A percentile compares a stretch with the other conserved stretches of the same genome.
Evolutionary conservation across 2,797 vertebrate genomes (phyloP).

Genomic region (Chiloscyllium punctatum): DNA sequence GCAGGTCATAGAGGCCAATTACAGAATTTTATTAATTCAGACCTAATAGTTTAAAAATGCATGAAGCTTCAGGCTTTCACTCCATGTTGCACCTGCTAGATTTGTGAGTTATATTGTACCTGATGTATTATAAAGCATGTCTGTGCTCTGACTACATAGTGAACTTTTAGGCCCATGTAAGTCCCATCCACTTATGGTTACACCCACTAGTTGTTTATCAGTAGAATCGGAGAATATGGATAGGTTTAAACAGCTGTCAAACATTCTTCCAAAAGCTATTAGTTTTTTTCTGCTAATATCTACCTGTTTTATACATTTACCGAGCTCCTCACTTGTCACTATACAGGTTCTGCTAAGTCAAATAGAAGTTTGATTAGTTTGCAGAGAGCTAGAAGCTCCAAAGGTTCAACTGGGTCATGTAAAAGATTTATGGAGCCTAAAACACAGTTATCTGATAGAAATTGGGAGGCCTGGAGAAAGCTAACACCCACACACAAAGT

Average conservation of each 20-base stretch:
- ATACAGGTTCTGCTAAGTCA: conserved; percentile 64
- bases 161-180: conserved; percentile 42
- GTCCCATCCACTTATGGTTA: conserved; percentile 50
- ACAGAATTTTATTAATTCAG: conserved; percentile 59
- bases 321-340: conserved; percentile 67
- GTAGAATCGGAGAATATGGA: conserved; percentile 74
- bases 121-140: conserved; percentile 5
- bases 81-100: conserved; percentile 40
- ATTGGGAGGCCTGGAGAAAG: conserved; percentile 51
- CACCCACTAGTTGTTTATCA: conserved; percentile 70
- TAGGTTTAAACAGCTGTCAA: conserved; percentile 84
- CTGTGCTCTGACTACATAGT: conserved; percentile 21
- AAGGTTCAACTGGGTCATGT: conserved; percentile 68
- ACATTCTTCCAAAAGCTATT: conserved; percentile 79
- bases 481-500: conserved; percentile 53
- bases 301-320: conserved; percentile 67
- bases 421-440: conserved; percentile 65
- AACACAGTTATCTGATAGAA: conserved; percentile 59
- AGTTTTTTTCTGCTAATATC: conserved; percentile 72
- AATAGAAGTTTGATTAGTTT: conserved; percentile 70
- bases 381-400: conserved; percentile 57
- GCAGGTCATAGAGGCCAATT: conserved; percentile 72
- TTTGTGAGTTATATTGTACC: conserved; percentile 38
- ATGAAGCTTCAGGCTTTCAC: conserved; percentile 50
- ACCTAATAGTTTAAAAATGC: conserved; percentile 61